Percentiles rank a stretch among this genome's conserved stretches.
These are phyloP conservation scores for Oeneis ivallda DNA, from an alignment of 2,888 invertebrate species.

Conservation along the genomic window DNA sequence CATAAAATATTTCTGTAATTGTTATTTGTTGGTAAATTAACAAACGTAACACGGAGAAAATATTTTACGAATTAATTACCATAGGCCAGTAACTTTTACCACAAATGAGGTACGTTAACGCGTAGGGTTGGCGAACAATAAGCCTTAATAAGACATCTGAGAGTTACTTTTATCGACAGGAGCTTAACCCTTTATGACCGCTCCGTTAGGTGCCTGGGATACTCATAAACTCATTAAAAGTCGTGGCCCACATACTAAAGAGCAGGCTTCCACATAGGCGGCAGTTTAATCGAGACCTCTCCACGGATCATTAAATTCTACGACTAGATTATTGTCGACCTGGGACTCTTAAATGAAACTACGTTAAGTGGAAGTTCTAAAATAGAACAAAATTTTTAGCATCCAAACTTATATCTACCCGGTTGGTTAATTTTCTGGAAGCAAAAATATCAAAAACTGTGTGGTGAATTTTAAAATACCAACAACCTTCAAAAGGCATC, in stretches of 20 bases:
- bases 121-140: constrained; percentile 42
- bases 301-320: constrained; percentile 73
- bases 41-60: not conserved
- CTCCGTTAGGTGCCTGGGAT: constrained; percentile 44
- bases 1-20: not conserved
- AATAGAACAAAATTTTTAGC: constrained; percentile 14
- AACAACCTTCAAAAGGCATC: no score
- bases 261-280: constrained; percentile 70
- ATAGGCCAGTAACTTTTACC: constrained; percentile 16
- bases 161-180: constrained; percentile 49
- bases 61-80: constrained; percentile 12
- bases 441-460: no score
- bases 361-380: constrained; percentile 14
- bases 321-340: constrained; percentile 71
- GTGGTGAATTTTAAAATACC: no score
- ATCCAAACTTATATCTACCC: no score
- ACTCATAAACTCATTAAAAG: constrained; percentile 79
- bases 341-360: constrained; percentile 71
- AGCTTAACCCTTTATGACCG: constrained; percentile 44
- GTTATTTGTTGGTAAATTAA: not conserved
- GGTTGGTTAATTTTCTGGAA: no score
- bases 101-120: constrained; percentile 18
- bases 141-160: constrained; percentile 53
- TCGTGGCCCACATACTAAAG: constrained; percentile 67
- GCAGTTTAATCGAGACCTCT: constrained; percentile 76